Conservation (phyloP, 2,888 invertebrate genomes). For the Lucinisca nassula region DNA sequence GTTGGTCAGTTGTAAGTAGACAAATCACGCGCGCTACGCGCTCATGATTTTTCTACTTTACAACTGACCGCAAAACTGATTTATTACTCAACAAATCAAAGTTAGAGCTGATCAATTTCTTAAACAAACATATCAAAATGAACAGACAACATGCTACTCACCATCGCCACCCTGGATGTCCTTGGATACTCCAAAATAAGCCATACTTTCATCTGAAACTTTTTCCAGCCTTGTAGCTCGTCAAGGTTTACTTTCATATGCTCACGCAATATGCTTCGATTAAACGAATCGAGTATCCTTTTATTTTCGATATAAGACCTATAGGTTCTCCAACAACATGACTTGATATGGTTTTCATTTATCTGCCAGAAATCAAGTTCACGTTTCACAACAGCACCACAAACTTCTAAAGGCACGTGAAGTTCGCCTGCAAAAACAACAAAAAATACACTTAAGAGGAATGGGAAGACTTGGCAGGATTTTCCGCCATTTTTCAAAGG, state of each 20-base stretch:
- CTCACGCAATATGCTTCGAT: constrained; percentile 83
- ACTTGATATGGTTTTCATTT: constrained; percentile 85
- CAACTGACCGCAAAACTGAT: no score
- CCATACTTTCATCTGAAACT: constrained; percentile 85
- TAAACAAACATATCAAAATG: no score
- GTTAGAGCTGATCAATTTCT: no score
- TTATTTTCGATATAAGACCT: constrained; percentile 86
- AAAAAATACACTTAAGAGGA: no score
- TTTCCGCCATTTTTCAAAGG: no score
- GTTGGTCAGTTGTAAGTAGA: no score
- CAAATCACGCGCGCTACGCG: no score
- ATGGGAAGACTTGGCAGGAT: no score
- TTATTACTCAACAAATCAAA: no score
- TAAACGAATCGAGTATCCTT: constrained; percentile 85
- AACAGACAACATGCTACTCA: no score
- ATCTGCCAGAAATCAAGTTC: constrained; percentile 87
- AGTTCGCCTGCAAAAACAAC: constrained; percentile 83
- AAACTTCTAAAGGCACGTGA: constrained; percentile 87
- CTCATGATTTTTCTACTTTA: no score
- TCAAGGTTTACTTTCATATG: constrained; percentile 79
- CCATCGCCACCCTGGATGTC: constrained; percentile 86
- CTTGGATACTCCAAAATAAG: constrained; percentile 86
- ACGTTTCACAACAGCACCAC: constrained; percentile 87
- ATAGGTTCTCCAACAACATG: constrained; percentile 87
- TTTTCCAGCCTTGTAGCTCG: constrained; percentile 82